Percentiles rank a stretch among this genome's conserved stretches.
These are phyloP conservation scores for Oncorhynchus gorbuscha DNA, from an alignment of 2,113 vertebrate species.

Conservation along the genomic window DNA sequence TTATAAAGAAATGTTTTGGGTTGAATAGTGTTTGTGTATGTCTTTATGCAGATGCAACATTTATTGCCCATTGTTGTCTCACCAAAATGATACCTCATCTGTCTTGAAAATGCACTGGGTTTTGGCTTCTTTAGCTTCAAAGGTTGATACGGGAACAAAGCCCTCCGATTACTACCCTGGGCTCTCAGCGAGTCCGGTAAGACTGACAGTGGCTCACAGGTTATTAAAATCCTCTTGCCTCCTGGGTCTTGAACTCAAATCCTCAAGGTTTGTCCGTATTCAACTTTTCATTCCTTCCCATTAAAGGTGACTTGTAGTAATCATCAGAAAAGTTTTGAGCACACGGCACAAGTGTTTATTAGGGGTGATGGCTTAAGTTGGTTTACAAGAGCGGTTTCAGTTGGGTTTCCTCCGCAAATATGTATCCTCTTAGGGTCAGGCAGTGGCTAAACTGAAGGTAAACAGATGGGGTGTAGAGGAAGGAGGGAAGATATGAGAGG, in stretches of 20 bases:
- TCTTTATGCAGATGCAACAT: no score
- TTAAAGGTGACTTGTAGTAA: not conserved
- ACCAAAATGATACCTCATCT: not conserved
- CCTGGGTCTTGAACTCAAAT: not conserved
- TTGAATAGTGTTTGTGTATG: not conserved
- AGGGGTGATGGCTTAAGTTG: not conserved
- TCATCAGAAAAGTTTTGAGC: not conserved
- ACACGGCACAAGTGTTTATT: not conserved
- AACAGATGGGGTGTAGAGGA: slow-evolving; percentile 1
- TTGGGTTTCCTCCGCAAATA: not conserved
- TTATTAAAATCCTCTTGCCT: not conserved
- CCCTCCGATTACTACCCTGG: not conserved
- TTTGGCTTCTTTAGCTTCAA: not conserved
- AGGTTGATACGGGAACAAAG: not conserved
- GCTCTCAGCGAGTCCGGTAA: not conserved
- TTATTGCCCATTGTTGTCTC: no score
- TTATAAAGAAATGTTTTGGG: slow-evolving; percentile 32
- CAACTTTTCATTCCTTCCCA: not conserved
- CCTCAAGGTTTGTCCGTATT: not conserved
- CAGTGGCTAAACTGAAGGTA: not conserved
- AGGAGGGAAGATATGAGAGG: not conserved
- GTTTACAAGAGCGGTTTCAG: no score
- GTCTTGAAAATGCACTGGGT: not conserved
- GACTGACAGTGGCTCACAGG: not conserved
- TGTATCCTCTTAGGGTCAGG: not conserved